Evolutionary conservation across 1,140 invertebrate genomes (phyloP).

Genomic region (Drosophila sp.): DNA sequence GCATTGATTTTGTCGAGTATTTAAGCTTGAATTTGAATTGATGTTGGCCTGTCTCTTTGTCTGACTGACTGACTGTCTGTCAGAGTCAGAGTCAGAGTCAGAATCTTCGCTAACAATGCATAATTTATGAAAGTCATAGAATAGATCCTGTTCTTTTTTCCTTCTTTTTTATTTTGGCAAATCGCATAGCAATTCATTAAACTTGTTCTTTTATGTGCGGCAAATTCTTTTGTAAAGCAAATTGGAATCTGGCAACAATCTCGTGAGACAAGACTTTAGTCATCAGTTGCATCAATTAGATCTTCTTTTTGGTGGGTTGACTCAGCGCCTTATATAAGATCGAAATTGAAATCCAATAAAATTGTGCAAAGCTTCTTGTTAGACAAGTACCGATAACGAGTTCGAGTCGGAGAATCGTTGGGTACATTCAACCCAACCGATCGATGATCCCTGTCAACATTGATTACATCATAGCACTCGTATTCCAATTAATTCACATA

Average conservation of each 20-base stretch:
- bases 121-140: conserved; percentile 60
- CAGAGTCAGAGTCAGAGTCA: conserved; percentile 4
- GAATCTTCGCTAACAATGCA: conserved; percentile 60
- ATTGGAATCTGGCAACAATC: conserved; percentile 21
- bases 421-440: conserved; percentile 6
- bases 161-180: conserved; percentile 34
- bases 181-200: conserved; percentile 36
- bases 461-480: conserved; percentile 5
- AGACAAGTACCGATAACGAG: neutral
- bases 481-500: conserved; percentile 4
- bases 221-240: conserved; percentile 46
- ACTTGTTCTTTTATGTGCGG: conserved; percentile 36
- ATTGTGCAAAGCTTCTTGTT: conserved; percentile 30
- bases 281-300: conserved; percentile 32
- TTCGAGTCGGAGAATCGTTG: too few species aligned
- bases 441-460: conserved; percentile 8
- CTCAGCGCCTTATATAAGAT: conserved; percentile 28
- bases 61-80: conserved; percentile 13
- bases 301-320: conserved; percentile 11
- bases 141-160: conserved; percentile 65
- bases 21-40: conserved; percentile 45
- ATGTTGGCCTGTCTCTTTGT: neutral
- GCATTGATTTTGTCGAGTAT: conserved; percentile 30
- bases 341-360: conserved; percentile 5
- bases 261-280: conserved; percentile 9